Base-by-base conservation (phyloP, 2,113 vertebrate species). In the Anoura caudifer region DNA sequence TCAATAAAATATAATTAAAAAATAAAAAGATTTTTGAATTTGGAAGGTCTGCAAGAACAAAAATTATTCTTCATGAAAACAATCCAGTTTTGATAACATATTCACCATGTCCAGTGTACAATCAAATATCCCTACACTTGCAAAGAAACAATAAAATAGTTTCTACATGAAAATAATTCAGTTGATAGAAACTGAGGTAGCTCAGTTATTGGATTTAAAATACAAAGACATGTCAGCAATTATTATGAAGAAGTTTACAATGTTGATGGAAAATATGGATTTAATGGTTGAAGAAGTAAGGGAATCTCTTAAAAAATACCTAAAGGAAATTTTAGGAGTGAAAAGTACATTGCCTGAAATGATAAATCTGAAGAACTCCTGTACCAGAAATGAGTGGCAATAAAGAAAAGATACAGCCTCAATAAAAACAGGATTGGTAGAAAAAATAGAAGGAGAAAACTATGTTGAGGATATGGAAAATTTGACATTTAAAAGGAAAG, bases 191-290 rank as follows among this genome's bases (percentile, higher is more conserved):
- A 61, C 54, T 2, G 81, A 87, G 10, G 26, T 56, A 7, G 56
- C 59, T 24, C 16, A 70, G 5, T 38, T 59, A 0, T 16, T 73
- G 12, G 59, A 76, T 36, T 33, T 89, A 50, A 91, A 81, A 17
- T 69, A 20, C 52, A 52, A 38, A 36, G 38, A 95, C 8, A 9
- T 83, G 33, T 83, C 91, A 36, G 19, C 94, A 52, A 28, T 52
- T 70, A 47, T 69, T 69, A 77, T 52, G 86, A 52, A 54, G 20
- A 69, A 91, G 28, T 76, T 89, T 41, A 85, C 87, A 38, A 47
- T 88, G n/a, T 93, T 97, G 45, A 92, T 79, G 81, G 94, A 87
- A 87, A 92, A 92, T 54, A n/a, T 92, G 38, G 94, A 96, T n/a
- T 36, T 79, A 9, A 61, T 90, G 81, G 41, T 94, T 43, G 76